Evolutionary conservation across 1,140 invertebrate genomes (phyloP).

Genomic region (Ceratoteleas bidentatus): DNA sequence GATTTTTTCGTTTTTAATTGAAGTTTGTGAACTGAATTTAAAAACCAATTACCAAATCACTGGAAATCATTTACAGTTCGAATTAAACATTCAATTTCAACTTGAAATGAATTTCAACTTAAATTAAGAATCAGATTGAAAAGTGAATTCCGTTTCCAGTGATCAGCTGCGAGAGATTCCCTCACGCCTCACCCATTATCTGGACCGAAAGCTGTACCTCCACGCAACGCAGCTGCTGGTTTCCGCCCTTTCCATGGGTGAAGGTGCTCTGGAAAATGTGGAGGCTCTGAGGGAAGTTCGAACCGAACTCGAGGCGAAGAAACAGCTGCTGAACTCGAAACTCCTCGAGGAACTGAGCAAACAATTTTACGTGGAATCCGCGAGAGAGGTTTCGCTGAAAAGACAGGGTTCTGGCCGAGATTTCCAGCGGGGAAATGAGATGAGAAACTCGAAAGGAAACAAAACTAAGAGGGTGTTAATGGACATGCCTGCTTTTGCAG

Average conservation of each 20-base stretch:
- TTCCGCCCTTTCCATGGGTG: conserved; percentile 85
- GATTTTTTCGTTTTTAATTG: too few species aligned
- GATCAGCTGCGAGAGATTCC: conserved; percentile 91
- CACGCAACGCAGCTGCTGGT: conserved; percentile 92
- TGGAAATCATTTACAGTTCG: too few species aligned
- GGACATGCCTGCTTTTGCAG: conserved; percentile 50
- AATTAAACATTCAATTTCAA: too few species aligned
- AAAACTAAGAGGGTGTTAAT: conserved; percentile 63
- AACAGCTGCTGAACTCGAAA: conserved; percentile 87
- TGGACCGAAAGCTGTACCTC: conserved; percentile 90
- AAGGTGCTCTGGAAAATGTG: conserved; percentile 88
- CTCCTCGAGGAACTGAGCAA: conserved; percentile 88
- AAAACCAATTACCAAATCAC: too few species aligned
- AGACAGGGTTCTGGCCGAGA: conserved; percentile 84
- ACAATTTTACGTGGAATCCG: conserved; percentile 88
- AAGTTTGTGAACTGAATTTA: too few species aligned
- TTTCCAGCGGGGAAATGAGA: conserved; percentile 82
- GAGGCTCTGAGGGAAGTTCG: conserved; percentile 91
- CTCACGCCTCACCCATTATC: conserved; percentile 86
- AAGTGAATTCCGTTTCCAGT: conserved; percentile 78
- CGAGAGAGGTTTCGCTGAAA: conserved; percentile 83
- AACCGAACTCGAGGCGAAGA: conserved; percentile 86
- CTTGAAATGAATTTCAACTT: too few species aligned
- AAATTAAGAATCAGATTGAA: too few species aligned
- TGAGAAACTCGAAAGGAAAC: conserved; percentile 79